These are phyloP conservation scores for Pituophis catenifer DNA, from an alignment of 2,113 vertebrate species.

Conservation along the genomic window DNA sequence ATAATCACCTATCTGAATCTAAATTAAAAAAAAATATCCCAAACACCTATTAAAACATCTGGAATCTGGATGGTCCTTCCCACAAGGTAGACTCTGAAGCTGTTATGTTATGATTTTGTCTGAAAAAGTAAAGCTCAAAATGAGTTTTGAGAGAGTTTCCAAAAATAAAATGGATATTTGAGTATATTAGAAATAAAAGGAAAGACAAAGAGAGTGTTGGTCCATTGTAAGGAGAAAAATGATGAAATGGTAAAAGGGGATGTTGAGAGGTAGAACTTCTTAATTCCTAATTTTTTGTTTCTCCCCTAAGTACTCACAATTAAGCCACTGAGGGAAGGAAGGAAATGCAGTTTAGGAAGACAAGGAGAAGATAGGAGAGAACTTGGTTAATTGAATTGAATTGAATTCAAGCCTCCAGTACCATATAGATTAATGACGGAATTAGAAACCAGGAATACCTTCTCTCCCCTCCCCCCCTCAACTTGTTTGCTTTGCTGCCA, in stretches of 20 bases:
- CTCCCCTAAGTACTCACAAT: neutral
- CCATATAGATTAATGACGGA: neutral
- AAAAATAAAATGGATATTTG: neutral
- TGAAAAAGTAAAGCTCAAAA: neutral
- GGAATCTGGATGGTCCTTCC: neutral
- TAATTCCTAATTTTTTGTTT: neutral
- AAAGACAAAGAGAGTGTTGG: neutral
- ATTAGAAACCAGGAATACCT: neutral
- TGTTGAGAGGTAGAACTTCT: neutral
- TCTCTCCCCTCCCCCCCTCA: neutral
- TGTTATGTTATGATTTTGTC: neutral
- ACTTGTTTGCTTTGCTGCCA: neutral
- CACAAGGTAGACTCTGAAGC: neutral
- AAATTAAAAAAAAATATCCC: too few relatives aligned
- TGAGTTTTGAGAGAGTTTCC: neutral
- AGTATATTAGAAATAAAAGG: neutral
- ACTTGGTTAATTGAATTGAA: neutral
- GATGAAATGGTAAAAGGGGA: neutral
- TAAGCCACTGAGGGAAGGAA: neutral
- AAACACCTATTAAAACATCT: neutral
- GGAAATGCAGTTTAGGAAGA: neutral
- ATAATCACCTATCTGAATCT: neutral
- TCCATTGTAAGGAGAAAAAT: neutral
- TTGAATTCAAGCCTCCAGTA: neutral
- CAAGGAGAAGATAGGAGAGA: neutral